Percentiles rank a stretch among this genome's conserved stretches.
These are phyloP conservation scores for Upupa epops DNA, from an alignment of 2,113 vertebrate genomes.

Conservation along the genomic window DNA sequence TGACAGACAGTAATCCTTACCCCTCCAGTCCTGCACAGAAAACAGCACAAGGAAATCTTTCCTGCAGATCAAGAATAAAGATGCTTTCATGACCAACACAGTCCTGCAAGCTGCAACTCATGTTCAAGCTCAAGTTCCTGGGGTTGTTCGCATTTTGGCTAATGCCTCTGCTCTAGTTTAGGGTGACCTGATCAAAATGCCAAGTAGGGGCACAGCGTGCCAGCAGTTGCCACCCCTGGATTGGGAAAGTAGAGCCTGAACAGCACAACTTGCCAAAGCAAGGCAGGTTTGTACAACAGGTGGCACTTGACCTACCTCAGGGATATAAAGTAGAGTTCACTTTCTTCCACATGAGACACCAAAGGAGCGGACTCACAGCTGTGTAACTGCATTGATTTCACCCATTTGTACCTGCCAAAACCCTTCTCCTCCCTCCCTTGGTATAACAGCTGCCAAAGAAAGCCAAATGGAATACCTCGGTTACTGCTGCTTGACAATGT, in stretches of 20 bases:
- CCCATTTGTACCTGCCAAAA: neutral
- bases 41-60: neutral
- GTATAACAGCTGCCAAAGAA: neutral
- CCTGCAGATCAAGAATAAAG: neutral
- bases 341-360: neutral
- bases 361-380: neutral
- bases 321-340: neutral
- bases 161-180: fast-evolving
- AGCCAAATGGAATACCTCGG: neutral
- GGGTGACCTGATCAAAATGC: neutral
- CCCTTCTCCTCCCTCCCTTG: neutral
- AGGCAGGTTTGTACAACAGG: neutral
- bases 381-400: neutral
- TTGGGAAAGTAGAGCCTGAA: neutral
- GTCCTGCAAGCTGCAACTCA: neutral
- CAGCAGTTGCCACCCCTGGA: fast-evolving
- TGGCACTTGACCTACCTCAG: neutral
- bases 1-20: neutral
- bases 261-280: neutral
- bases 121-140: neutral
- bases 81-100: fast-evolving
- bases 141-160: neutral
- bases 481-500: neutral
- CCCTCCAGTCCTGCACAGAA: neutral
- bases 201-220: fast-evolving